Evolutionary conservation across 2,113 vertebrate genomes (phyloP).

Genomic region (Nanorana parkeri): DNA sequence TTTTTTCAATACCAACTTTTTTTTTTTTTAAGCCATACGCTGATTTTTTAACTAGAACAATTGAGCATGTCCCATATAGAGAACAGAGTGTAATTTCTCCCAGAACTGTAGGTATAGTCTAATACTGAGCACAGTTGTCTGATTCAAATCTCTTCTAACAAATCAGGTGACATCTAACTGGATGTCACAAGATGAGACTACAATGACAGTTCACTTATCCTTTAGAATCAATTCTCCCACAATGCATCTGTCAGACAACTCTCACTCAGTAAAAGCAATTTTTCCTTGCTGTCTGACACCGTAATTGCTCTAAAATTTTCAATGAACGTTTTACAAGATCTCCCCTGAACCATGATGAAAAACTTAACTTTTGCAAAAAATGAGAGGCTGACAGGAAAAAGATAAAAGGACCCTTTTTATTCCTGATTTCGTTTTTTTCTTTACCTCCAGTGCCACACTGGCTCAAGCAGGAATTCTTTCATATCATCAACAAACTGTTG

Average conservation of each 20-base stretch:
- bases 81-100: slow-evolving; percentile 82
- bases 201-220: slow-evolving; percentile 98
- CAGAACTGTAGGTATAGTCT: slow-evolving; percentile 80
- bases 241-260: slow-evolving; percentile 98
- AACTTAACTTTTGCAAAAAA: slow-evolving; percentile 89
- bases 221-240: slow-evolving; percentile 96
- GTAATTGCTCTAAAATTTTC: slow-evolving; percentile 96
- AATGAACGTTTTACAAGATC: slow-evolving; percentile 89
- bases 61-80: slow-evolving; percentile 83
- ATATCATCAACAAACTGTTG: slow-evolving; percentile 84
- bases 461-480: slow-evolving; percentile 81
- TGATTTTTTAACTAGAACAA: slow-evolving; percentile 76
- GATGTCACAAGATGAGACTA: slow-evolving; percentile 94
- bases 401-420: slow-evolving; percentile 77
- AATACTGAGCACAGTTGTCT: slow-evolving; percentile 83
- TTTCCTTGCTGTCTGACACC: slow-evolving; percentile 93
- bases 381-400: slow-evolving; percentile 82
- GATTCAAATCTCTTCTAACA: slow-evolving; percentile 91
- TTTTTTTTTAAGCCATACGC: slow-evolving; percentile 73
- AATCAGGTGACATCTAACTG: slow-evolving; percentile 92
- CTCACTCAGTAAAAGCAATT: slow-evolving; percentile 90
- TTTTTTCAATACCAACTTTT: slow-evolving; percentile 65
- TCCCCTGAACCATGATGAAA: slow-evolving; percentile 90
- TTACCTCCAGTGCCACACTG: slow-evolving; percentile 83
- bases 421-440: slow-evolving; percentile 40